Evolutionary conservation across 1,140 invertebrate species (phyloP).

Genomic region (Adelges cooleyi): DNA sequence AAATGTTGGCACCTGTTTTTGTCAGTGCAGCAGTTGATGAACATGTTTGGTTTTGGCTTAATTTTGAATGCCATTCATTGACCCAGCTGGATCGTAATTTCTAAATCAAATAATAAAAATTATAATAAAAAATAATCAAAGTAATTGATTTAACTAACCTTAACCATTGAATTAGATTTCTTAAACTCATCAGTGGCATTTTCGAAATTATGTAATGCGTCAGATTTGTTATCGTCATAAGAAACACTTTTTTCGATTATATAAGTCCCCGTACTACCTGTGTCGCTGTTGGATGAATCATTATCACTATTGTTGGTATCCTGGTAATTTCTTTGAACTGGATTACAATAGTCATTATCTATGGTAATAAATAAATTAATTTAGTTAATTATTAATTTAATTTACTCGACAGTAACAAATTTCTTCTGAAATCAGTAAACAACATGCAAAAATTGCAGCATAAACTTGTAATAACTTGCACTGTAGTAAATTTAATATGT

Average conservation of each 20-base stretch:
- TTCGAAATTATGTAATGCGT: background rate
- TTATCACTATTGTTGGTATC: constrained; percentile 2
- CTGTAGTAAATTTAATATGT: too few species aligned
- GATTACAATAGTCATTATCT: background rate
- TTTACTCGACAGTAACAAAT: too few species aligned
- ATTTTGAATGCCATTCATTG: constrained; percentile 24
- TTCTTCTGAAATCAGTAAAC: too few species aligned
- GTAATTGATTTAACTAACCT: background rate
- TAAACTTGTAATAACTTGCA: too few species aligned
- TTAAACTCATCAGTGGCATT: constrained; percentile 10
- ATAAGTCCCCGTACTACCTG: constrained; percentile 20
- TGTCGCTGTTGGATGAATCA: constrained; percentile 24
- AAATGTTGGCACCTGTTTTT: constrained; percentile 1
- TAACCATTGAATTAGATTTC: constrained; percentile 19
- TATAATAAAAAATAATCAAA: too few species aligned
- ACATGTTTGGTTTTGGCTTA: constrained; percentile 2
- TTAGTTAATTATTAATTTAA: too few species aligned
- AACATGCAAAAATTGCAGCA: too few species aligned
- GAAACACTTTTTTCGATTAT: constrained; percentile 8
- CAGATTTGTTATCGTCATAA: background rate
- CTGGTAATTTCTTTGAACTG: constrained; percentile 4
- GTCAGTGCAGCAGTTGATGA: background rate
- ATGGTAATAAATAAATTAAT: too few species aligned
- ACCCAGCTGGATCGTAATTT: constrained; percentile 23
- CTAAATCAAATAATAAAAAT: background rate